phyloP scores from a whole-genome alignment of 2,113 vertebrate genomes.

The Cathartes aura region DNA sequence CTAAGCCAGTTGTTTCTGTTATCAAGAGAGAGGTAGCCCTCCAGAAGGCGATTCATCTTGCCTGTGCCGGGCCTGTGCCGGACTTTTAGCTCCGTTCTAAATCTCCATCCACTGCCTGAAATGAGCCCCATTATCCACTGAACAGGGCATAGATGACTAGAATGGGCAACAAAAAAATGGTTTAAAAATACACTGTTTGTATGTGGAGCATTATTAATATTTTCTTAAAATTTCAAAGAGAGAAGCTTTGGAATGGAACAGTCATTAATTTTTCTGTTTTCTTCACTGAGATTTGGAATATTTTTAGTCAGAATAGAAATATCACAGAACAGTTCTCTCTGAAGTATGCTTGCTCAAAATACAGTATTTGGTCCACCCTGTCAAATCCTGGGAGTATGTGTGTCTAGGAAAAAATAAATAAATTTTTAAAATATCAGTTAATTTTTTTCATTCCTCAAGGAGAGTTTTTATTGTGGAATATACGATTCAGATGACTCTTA shows the following conservation, averaged over 20 bases:
- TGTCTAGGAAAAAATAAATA: neutral
- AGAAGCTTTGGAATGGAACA: neutral
- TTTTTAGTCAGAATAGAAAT: neutral
- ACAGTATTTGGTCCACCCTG: neutral
- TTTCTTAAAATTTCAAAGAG: neutral
- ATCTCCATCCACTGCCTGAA: neutral
- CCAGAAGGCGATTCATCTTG: neutral
- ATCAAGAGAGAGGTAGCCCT: neutral
- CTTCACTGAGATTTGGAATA: neutral
- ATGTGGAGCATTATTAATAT: neutral
- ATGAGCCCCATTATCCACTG: neutral
- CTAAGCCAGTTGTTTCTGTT: neutral
- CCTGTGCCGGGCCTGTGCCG: no score
- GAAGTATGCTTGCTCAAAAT: neutral
- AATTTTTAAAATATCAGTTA: neutral
- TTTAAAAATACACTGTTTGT: neutral
- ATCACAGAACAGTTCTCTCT: neutral
- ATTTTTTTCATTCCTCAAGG: neutral
- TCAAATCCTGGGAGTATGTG: neutral
- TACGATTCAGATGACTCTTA: neutral
- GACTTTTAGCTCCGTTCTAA: neutral
- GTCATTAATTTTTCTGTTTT: neutral
- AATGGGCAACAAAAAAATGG: neutral
- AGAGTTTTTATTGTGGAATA: neutral
- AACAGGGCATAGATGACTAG: neutral